Percentiles rank a stretch among this genome's conserved stretches.
Conservation (phyloP, 2,797 vertebrate genomes). For the Alcedo quadribrachys region DNA sequence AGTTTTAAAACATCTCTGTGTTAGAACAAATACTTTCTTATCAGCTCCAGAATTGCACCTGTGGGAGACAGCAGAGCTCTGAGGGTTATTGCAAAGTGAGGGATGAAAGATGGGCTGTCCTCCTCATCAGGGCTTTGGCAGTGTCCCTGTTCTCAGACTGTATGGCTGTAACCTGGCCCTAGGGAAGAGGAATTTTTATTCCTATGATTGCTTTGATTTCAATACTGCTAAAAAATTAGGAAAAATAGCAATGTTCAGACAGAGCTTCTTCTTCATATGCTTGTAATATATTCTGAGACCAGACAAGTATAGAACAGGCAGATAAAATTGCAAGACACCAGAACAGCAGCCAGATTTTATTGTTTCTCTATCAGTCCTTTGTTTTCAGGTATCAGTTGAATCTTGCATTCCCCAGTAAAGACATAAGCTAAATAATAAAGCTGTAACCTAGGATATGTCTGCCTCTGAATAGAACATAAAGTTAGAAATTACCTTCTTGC, state of each 20-base stretch:
- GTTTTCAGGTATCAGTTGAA: background rate
- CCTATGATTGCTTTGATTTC: background rate
- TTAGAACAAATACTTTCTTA: background rate
- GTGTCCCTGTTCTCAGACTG: background rate
- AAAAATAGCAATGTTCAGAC: background rate
- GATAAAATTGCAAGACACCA: background rate
- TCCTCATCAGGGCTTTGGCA: background rate
- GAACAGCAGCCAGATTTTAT: background rate
- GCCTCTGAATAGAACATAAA: background rate
- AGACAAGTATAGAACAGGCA: background rate
- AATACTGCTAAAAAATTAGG: background rate
- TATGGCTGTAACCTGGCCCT: background rate
- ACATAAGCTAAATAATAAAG: background rate
- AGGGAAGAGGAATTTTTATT: background rate
- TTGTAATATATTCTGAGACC: background rate
- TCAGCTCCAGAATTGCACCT: background rate
- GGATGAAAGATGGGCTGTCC: background rate
- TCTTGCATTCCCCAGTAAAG: background rate
- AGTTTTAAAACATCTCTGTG: background rate
- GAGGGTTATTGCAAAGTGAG: background rate
- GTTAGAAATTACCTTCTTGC: slow-evolving; percentile 88
- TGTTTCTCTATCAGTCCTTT: background rate
- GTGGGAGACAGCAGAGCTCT: background rate
- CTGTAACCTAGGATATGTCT: background rate
- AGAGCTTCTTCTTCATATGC: background rate